Evolutionary conservation across 2,888 invertebrate species (phyloP).

Genomic region (Netelia fuscicornis): DNA sequence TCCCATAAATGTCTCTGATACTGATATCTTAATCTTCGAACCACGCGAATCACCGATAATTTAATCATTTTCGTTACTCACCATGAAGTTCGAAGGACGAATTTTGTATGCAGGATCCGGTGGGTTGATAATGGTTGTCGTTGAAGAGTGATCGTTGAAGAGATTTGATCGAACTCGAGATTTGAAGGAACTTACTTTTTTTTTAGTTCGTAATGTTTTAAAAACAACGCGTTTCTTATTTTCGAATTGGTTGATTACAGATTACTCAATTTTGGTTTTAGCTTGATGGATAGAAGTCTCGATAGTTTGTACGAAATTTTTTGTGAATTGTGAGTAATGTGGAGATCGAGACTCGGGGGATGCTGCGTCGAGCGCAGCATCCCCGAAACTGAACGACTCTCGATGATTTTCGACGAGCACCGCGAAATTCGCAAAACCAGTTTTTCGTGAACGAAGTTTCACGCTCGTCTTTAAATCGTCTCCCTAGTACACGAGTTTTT

Average conservation of each 20-base stretch:
- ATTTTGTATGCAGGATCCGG: not conserved
- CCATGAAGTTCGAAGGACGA: not conserved
- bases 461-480: conserved; percentile 75
- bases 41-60: conserved; percentile 19
- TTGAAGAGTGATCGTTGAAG: too few species aligned
- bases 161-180: not conserved
- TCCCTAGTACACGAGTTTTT: conserved; percentile 61
- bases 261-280: not conserved
- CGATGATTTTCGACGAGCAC: conserved; percentile 69
- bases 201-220: too few species aligned
- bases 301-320: not conserved
- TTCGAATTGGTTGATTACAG: too few species aligned
- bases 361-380: conserved; percentile 80
- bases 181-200: too few species aligned
- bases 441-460: conserved; percentile 70
- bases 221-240: too few species aligned
- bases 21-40: conserved; percentile 42
- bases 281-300: not conserved
- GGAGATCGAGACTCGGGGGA: conserved; percentile 66
- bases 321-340: too few species aligned
- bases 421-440: conserved; percentile 77
- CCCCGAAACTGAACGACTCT: conserved; percentile 78
- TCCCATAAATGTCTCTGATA: conserved; percentile 34
- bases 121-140: not conserved
- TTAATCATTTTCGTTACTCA: conserved; percentile 33